phyloP scores from a whole-genome alignment of 2,797 vertebrate species.

The Neomorphus geoffroyi region DNA sequence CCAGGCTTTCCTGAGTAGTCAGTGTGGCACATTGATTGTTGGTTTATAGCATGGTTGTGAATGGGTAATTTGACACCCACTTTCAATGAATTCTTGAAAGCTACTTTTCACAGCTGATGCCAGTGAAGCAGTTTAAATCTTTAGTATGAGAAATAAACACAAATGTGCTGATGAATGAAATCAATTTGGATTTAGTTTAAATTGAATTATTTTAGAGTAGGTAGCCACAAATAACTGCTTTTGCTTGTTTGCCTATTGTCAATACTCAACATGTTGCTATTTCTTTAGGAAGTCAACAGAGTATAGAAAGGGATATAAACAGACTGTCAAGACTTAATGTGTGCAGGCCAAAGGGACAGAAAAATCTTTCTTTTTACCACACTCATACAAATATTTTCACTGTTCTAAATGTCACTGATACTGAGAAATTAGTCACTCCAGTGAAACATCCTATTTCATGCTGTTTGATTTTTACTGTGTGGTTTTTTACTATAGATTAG shows the following conservation, averaged over 20 bases:
- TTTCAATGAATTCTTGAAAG: not conserved
- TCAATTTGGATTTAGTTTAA: not conserved
- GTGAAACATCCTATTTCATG: constrained; percentile 44
- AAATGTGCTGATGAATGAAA: not conserved
- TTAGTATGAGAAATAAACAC: not conserved
- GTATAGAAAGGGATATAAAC: not conserved
- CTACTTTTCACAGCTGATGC: not conserved
- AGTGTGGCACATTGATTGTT: fast-evolving
- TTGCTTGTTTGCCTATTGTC: not conserved
- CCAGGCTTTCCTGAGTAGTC: not conserved
- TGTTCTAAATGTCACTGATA: constrained; percentile 20
- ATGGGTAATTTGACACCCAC: not conserved
- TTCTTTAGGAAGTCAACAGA: not conserved
- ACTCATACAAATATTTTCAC: not conserved
- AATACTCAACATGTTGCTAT: not conserved
- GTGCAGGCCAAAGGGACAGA: not conserved
- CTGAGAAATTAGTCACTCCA: not conserved
- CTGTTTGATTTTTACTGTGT: not conserved
- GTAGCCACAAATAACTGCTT: not conserved
- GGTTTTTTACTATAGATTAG: not conserved
- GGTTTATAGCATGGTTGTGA: not conserved
- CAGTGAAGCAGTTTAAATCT: not conserved
- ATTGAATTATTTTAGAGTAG: not conserved
- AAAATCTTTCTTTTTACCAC: not conserved
- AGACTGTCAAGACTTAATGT: not conserved